Evolutionary conservation across 2,888 invertebrate genomes (phyloP), one percentile per base, ranked within the genome.

Genomic region (Tineola bisselliella): DNA sequence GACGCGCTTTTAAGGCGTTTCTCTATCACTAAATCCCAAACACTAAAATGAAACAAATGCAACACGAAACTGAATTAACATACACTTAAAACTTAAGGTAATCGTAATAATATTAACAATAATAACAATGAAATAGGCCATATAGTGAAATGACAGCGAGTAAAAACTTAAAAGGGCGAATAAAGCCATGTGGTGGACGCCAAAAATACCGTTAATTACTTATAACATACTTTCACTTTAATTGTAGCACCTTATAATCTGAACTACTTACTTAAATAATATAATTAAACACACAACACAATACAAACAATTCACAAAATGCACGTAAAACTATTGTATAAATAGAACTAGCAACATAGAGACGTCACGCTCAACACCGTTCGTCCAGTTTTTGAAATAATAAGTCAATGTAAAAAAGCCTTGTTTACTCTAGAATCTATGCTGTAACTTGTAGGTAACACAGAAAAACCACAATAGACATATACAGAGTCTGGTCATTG

Each of bases 111-210:
- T 25, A 25, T 6, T 25, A 25, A 4, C 25, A 6, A 4, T 25
- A 25, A 25, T 25, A 6, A 25, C 25, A 25, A 25, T 4, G 6
- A 4, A 25, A 8, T 44, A 3, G 4, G 3, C 44, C 44, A 48
- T 44, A 8, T 44, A 44, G 15, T 44, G 15, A 44, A 5, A 13
- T 6, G 6, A 48, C 10, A 48, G 10, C 10, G 13, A 13, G 1
- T 18, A 10, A 3, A 48, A 48, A 48, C 10, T 17, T 15, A 18
- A 17, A 48, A 17, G 18, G 10, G n/a, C 48, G 13, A 48, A 48
- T 10, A 48, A 48, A 17, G n/a, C 48, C 48, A 48, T 48, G 48
- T 48, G 48, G 17, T 17, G 48, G 48, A 48, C 48, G 48, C 48
- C 48, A 15, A 48, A 48, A 48, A 17, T 48, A 48, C 48, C 48